A percentile compares a stretch with the other conserved stretches of the same genome.
These are phyloP conservation scores for Synanthedon myopaeformis DNA, from an alignment of 2,888 invertebrate species.

Conservation along the genomic window DNA sequence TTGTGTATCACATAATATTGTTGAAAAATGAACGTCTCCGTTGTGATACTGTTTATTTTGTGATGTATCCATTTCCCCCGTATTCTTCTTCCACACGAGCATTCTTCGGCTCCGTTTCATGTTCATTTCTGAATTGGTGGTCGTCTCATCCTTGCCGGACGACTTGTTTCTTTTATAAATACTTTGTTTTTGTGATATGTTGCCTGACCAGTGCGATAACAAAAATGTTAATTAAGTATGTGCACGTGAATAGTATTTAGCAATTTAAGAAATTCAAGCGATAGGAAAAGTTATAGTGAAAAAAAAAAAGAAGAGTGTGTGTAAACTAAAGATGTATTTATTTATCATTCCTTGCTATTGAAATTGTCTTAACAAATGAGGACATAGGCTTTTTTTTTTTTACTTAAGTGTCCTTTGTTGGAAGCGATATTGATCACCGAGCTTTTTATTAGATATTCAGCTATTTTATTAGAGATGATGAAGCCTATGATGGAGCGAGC, in stretches of 20 bases:
- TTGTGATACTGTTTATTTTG: slow-evolving; percentile 19
- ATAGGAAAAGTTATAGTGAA: neutral
- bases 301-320: neutral
- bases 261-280: neutral
- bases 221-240: neutral
- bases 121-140: slow-evolving; percentile 13
- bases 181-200: slow-evolving; percentile 51
- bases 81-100: slow-evolving; percentile 37
- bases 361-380: too few relatives aligned
- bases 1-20: slow-evolving; percentile 37
- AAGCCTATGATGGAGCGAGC: too few relatives aligned
- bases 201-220: slow-evolving; percentile 32
- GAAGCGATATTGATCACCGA: too few relatives aligned
- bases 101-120: neutral
- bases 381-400: too few relatives aligned
- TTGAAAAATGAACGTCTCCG: slow-evolving; percentile 20
- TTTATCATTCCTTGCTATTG: neutral
- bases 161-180: slow-evolving; percentile 36
- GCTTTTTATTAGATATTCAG: too few relatives aligned
- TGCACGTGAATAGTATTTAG: neutral
- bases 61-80: slow-evolving; percentile 3
- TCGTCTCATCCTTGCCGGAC: slow-evolving; percentile 27
- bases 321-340: neutral
- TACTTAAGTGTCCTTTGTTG: too few relatives aligned
- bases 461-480: too few relatives aligned